A percentile compares a stretch with the other conserved stretches of the same genome.
phyloP scores from a whole-genome alignment of 1,140 invertebrate species.

The Mamestra configurata region DNA sequence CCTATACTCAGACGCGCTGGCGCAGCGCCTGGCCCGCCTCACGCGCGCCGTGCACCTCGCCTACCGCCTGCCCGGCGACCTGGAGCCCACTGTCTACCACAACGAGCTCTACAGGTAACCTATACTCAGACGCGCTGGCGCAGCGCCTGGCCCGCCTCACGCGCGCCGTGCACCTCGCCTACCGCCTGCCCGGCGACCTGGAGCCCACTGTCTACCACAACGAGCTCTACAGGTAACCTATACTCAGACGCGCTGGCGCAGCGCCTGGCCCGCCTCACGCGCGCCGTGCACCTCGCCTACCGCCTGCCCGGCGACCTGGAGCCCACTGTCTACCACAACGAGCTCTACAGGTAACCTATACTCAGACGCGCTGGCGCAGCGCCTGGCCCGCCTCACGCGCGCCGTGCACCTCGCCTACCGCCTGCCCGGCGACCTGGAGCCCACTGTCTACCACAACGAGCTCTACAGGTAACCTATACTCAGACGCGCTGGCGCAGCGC shows the following conservation, averaged over 20 bases:
- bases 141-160: slow-evolving; percentile 91
- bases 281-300: slow-evolving; percentile 92
- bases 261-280: slow-evolving; percentile 91
- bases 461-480: too few relatives aligned
- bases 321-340: too few relatives aligned
- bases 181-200: slow-evolving; percentile 92
- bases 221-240: too few relatives aligned
- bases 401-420: slow-evolving; percentile 92
- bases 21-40: slow-evolving; percentile 91
- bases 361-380: slow-evolving; percentile 90
- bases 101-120: too few relatives aligned
- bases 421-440: slow-evolving; percentile 93
- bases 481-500: slow-evolving; percentile 90
- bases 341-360: too few relatives aligned
- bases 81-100: slow-evolving; percentile 93
- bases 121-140: slow-evolving; percentile 91
- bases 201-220: too few relatives aligned
- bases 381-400: slow-evolving; percentile 91
- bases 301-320: slow-evolving; percentile 92
- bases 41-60: slow-evolving; percentile 91
- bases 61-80: slow-evolving; percentile 92
- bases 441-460: too few relatives aligned
- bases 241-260: slow-evolving; percentile 91
- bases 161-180: slow-evolving; percentile 91
- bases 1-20: slow-evolving; percentile 91